Evolutionary conservation across 2,888 invertebrate genomes (phyloP).

Genomic region (Eupithecia vulgata): DNA sequence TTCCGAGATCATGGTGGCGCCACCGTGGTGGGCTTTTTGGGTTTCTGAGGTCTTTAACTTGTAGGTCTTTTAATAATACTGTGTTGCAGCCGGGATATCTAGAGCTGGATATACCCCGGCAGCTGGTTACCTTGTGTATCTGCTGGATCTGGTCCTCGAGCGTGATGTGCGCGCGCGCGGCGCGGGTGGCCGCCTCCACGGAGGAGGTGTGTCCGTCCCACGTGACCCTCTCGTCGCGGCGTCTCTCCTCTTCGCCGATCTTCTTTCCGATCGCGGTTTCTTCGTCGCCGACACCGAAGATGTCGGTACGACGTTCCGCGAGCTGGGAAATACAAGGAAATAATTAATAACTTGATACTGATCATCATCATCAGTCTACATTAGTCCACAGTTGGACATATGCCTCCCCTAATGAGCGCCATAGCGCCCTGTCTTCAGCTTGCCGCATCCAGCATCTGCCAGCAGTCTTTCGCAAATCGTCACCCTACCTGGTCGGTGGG

Average conservation of each 20-base stretch:
- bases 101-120: not conserved
- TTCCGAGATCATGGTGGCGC: too few species aligned
- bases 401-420: too few species aligned
- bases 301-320: constrained; percentile 99
- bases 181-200: constrained; percentile 97
- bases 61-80: not conserved
- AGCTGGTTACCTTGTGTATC: constrained; percentile 93
- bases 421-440: too few species aligned
- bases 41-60: not conserved
- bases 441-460: too few species aligned
- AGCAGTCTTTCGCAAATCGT: too few species aligned
- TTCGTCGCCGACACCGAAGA: constrained; percentile 99
- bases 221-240: constrained; percentile 95
- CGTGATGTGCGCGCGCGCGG: constrained; percentile 97
- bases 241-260: constrained; percentile 94
- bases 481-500: too few species aligned
- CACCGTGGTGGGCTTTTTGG: too few species aligned
- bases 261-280: constrained; percentile 99
- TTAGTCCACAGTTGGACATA: too few species aligned
- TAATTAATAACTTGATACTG: not conserved
- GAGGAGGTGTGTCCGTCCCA: constrained; percentile 99
- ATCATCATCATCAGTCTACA: too few species aligned
- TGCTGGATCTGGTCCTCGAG: constrained; percentile 98
- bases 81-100: not conserved
- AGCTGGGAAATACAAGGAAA: constrained; percentile 71